These are phyloP conservation scores for Mongoloraphidia duomilia DNA, from an alignment of 2,888 invertebrate genomes.

Conservation along the genomic window DNA sequence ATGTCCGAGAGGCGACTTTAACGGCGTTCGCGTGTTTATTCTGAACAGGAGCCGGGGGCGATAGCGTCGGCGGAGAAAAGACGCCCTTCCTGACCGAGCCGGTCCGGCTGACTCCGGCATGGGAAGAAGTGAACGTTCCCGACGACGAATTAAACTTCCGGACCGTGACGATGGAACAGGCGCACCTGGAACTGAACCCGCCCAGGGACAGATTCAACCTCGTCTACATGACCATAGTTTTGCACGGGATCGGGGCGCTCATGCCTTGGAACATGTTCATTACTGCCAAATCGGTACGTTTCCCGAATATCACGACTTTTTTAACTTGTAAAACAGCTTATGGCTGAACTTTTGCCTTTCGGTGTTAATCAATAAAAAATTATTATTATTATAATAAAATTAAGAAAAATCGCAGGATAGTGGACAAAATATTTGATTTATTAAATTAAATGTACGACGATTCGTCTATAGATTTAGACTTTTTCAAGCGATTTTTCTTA, in stretches of 20 bases:
- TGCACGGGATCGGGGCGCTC: constrained; percentile 87
- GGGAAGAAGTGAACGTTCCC: constrained; percentile 72
- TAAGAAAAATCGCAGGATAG: too few relatives aligned
- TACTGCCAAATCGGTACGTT: constrained; percentile 68
- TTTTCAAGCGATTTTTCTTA: too few relatives aligned
- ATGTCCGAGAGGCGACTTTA: constrained; percentile 27
- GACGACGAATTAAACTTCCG: constrained; percentile 69
- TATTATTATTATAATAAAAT: too few relatives aligned
- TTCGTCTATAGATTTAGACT: too few relatives aligned
- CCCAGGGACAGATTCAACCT: constrained; percentile 65
- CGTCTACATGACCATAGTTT: constrained; percentile 75
- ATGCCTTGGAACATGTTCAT: constrained; percentile 99
- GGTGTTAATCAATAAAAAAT: too few relatives aligned
- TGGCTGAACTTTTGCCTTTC: too few relatives aligned
- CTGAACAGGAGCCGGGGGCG: constrained; percentile 29
- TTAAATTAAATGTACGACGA: too few relatives aligned
- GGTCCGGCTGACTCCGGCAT: constrained; percentile 72
- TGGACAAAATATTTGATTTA: too few relatives aligned
- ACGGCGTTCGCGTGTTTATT: constrained; percentile 17
- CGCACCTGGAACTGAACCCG: constrained; percentile 55
- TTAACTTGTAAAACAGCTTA: too few relatives aligned
- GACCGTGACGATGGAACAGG: constrained; percentile 49
- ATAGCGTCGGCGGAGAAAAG: constrained; percentile 30
- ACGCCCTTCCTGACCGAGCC: constrained; percentile 54
- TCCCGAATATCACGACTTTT: too few relatives aligned